Percentiles rank a stretch among this genome's conserved stretches.
These are phyloP conservation scores for Myotis findleyi DNA, from an alignment of 2,797 vertebrate species.

Conservation along the genomic window DNA sequence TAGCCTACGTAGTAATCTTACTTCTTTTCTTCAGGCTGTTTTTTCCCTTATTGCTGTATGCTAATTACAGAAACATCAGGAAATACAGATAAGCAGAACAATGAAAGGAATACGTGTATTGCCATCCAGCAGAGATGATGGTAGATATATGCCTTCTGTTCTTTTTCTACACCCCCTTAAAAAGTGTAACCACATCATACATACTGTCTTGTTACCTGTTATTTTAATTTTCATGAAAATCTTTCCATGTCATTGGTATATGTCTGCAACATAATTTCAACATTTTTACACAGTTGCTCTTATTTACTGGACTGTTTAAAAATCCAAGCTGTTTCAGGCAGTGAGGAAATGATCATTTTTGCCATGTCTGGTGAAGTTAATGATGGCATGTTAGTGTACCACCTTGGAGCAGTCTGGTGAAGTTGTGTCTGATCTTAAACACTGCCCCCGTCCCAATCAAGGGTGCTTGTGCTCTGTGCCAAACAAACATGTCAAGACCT, in stretches of 20 bases:
- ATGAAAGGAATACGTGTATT: not conserved
- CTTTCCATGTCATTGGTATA: not conserved
- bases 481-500: not conserved
- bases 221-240: not conserved
- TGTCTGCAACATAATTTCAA: not conserved
- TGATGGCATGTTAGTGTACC: not conserved
- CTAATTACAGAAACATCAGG: not conserved
- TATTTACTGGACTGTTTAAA: not conserved
- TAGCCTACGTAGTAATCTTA: not conserved
- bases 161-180: not conserved
- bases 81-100: not conserved
- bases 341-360: not conserved
- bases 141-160: not conserved
- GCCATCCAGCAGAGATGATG: not conserved
- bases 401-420: not conserved
- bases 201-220: not conserved
- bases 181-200: not conserved
- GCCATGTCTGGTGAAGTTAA: not conserved
- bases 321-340: not conserved
- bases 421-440: not conserved
- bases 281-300: not conserved
- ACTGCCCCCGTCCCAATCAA: fast-evolving
- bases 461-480: too few species aligned
- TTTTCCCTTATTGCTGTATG: not conserved
- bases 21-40: not conserved